Evolutionary conservation across 2,888 invertebrate species (phyloP).

Genomic region (Dichetophora obliterata): DNA sequence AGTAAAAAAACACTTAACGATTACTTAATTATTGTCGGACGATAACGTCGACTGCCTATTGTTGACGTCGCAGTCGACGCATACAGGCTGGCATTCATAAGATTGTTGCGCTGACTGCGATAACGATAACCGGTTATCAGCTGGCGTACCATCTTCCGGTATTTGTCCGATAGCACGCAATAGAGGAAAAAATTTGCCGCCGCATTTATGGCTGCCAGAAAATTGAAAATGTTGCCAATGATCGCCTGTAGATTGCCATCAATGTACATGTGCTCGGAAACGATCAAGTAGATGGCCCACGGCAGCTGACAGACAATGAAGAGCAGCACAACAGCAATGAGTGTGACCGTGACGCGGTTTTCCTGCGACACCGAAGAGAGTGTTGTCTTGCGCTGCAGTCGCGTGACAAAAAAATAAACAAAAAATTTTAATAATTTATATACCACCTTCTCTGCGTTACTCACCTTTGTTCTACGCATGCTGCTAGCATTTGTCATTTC

Average conservation of each 20-base stretch:
- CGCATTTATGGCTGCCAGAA: conserved; percentile 79
- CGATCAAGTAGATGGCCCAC: conserved; percentile 74
- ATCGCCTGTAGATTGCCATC: conserved; percentile 64
- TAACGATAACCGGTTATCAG: conserved; percentile 65
- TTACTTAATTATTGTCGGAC: conserved; percentile 41
- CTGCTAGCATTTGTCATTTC: conserved; percentile 72
- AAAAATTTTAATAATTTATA: not conserved
- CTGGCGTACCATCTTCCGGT: conserved; percentile 74
- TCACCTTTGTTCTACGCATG: conserved; percentile 61
- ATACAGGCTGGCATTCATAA: conserved; percentile 61
- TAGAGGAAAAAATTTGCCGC: conserved; percentile 84
- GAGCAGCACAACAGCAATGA: conserved; percentile 81
- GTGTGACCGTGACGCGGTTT: conserved; percentile 81
- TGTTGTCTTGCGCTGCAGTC: conserved; percentile 65
- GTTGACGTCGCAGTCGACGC: conserved; percentile 47
- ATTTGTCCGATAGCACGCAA: conserved; percentile 82
- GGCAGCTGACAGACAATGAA: conserved; percentile 83
- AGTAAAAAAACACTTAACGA: no score
- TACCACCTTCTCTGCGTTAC: not conserved
- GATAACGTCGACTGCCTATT: conserved; percentile 57
- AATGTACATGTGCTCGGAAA: conserved; percentile 55
- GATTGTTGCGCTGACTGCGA: conserved; percentile 51
- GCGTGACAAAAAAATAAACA: not conserved
- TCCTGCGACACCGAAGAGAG: conserved; percentile 73
- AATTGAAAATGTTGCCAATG: conserved; percentile 81